Evolutionary conservation across 2,888 invertebrate species (phyloP), one percentile per base, ranked within the genome.

Genomic region (Chironomus tentans): DNA sequence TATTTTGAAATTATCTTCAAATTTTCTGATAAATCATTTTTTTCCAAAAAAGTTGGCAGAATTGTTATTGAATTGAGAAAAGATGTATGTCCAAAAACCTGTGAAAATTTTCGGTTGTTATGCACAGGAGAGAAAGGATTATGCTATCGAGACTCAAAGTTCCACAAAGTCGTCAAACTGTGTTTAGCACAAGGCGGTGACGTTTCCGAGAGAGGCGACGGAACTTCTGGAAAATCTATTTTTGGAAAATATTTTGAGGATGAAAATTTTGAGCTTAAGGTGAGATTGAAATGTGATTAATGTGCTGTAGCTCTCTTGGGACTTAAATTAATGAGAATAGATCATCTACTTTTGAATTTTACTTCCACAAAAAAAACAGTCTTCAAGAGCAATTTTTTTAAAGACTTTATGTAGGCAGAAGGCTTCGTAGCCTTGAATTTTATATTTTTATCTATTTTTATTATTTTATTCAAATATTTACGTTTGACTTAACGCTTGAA

Each of bases 51-150:
- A 91, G 93, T 89, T 80, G 95, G 95, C 5, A 87, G 95, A 79
- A 86, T 97, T 76, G 87, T 97, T 18, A 92, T 97, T 81, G 94
- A 97, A 84, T 85, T 98, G 76, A 92, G 91, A 82, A 90, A 89
- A 81, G 90, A 96, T 85, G 84, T 91, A 74, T 93, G 92, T 77
- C 97, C 97, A 24, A 91, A 88, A 82, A 94, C 96, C 3, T 92
- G 91, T 68, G 96, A 97, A 84, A 97, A 98, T 85, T 97, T 97
- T 82, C 87, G 95, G 78, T 90, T 91, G 1, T 84, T 98, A 1
- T 98, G 98, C 82, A 97, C 97, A 0, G 97, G 97, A 3, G 95
- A 97, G 83, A 90, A 87, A 78, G 95, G 96, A 2, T 81, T 98
- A 68, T 92, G 93, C 83, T 98, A 92, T 82, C 94, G 94, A 83